These are phyloP conservation scores for Heliconius hewitsoni DNA, from an alignment of 1,140 invertebrate species.

Conservation along the genomic window DNA sequence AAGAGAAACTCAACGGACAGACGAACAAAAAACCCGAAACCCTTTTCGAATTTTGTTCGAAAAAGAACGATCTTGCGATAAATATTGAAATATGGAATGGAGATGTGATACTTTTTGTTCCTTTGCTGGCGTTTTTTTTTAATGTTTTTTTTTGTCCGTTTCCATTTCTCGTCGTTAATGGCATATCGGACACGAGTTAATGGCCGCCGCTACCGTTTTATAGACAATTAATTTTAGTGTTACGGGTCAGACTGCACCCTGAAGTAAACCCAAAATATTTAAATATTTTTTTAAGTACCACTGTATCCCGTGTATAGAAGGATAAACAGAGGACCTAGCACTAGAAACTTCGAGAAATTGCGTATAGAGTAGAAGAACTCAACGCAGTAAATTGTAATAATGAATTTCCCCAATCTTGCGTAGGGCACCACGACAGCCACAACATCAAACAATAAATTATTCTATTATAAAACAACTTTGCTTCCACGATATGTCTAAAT, in stretches of 20 bases:
- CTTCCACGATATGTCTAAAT: too few species aligned
- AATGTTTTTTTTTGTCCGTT: slow-evolving; percentile 28
- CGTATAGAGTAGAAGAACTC: background rate
- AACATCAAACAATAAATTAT: too few species aligned
- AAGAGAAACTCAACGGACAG: slow-evolving; percentile 56
- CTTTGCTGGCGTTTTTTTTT: slow-evolving; percentile 14
- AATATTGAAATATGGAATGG: slow-evolving; percentile 78
- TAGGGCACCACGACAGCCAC: too few species aligned
- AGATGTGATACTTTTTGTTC: slow-evolving; percentile 50
- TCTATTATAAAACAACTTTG: too few species aligned
- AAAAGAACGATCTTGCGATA: slow-evolving; percentile 75
- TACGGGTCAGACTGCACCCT: slow-evolving; percentile 18
- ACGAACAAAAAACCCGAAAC: slow-evolving; percentile 50
- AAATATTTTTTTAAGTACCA: background rate
- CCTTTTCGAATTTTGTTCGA: slow-evolving; percentile 71
- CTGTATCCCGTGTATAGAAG: background rate
- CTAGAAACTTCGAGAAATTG: background rate
- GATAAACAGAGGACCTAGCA: background rate
- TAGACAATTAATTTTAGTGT: slow-evolving; percentile 45
- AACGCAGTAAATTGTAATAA: background rate
- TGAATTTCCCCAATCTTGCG: background rate
- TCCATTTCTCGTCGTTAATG: slow-evolving; percentile 42
- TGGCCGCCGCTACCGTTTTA: slow-evolving; percentile 45
- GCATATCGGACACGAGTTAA: slow-evolving; percentile 36
- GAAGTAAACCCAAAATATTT: background rate